Evolutionary conservation across 2,113 vertebrate genomes (phyloP), one percentile per base, ranked within the genome.

Genomic region (Leucopternis melanops): DNA sequence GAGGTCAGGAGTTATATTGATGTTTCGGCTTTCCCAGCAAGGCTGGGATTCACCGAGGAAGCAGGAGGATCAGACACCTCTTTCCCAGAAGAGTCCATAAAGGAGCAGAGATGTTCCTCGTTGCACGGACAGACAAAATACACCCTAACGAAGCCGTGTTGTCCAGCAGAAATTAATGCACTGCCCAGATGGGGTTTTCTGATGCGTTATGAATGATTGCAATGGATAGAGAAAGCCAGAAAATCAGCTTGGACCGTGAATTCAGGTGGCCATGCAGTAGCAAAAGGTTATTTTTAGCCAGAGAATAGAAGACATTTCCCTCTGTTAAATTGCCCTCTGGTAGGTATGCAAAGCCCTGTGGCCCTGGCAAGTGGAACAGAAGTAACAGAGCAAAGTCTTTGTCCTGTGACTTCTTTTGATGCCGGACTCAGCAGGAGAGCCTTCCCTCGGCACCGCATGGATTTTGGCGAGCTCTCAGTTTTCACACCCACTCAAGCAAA

Each of bases 401-500:
- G 66, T 91, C 81, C 81, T 54, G 71, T 6, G 66, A 29, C 70
- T 75, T 13, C 44, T 72, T 69, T 40, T 21, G 87, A 66, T 42
- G 66, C 57, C 0, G 19, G 69, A 15, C 55, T 36, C 73, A 15
- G 94, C 10, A 3, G 89, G n/a, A 75, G 50, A 91, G 66, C 88
- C 65, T 74, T 50, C 81, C 82, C 67, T 38, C 16, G 0, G 84
- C 52, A 22, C 91, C 3, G 12, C 9, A 21, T 3, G 8, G 65
- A 77, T 12, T 73, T 83, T 88, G 89, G 94, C 65, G 5, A 71
- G 81, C 78, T 87, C 87, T 36, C 4, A 0, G 25, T 65, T 75
- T 95, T 96, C 95, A 92, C 86, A 89, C 94, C 89, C 95, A 89
- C 95, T 79, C 84, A 89, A 83, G 89, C 80, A 91, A 79, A 59